Percentiles rank a stretch among this genome's conserved stretches.
Conservation (phyloP, 2,888 invertebrate genomes). For the Elgonia sp. region DNA sequence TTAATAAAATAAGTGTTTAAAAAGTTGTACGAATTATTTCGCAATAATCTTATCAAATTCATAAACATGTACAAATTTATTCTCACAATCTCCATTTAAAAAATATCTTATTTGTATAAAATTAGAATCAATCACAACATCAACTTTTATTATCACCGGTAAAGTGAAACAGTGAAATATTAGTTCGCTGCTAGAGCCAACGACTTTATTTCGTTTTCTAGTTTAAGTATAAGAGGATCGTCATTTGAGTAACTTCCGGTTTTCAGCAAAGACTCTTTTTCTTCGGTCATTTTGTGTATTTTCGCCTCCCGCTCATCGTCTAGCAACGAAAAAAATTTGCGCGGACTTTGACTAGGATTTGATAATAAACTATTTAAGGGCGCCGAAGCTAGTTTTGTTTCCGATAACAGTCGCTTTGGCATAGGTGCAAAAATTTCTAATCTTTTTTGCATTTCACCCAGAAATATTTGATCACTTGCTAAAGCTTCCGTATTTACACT, state of each 20-base stretch:
- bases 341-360: constrained; percentile 74
- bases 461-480: constrained; percentile 82
- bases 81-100: constrained; percentile 33
- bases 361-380: constrained; percentile 74
- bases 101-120: constrained; percentile 32
- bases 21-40: neutral
- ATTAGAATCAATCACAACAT: constrained; percentile 38
- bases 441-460: constrained; percentile 84
- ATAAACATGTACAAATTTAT: constrained; percentile 21
- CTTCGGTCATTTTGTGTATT: constrained; percentile 87
- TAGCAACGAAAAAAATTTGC: constrained; percentile 74
- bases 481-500: constrained; percentile 83
- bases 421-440: constrained; percentile 83
- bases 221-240: constrained; percentile 87
- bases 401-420: constrained; percentile 66
- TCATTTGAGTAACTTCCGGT: constrained; percentile 87
- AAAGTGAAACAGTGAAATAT: constrained; percentile 3
- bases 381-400: constrained; percentile 73
- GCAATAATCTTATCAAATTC: neutral
- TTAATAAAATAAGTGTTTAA: neutral
- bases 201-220: constrained; percentile 88
- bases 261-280: constrained; percentile 87
- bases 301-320: constrained; percentile 87
- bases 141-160: constrained; percentile 19
- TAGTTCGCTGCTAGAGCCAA: constrained; percentile 86